Evolutionary conservation across 2,797 vertebrate genomes (phyloP).

Genomic region (Salarias fasciatus): DNA sequence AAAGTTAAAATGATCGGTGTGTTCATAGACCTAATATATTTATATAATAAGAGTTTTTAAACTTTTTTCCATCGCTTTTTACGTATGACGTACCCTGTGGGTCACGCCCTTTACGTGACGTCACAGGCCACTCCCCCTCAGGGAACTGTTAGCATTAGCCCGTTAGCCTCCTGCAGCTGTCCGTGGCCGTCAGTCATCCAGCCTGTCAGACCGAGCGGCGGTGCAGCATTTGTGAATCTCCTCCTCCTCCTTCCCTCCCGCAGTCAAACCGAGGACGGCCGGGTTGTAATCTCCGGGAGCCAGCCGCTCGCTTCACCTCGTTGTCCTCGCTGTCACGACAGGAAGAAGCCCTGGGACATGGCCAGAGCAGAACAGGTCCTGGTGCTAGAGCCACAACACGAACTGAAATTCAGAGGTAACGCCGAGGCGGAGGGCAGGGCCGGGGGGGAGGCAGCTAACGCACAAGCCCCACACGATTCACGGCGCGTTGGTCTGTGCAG

Average conservation of each 20-base stretch:
- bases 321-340: conserved; percentile 56
- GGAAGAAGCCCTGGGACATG: conserved; percentile 84
- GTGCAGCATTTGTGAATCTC: conserved; percentile 42
- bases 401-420: conserved; percentile 94
- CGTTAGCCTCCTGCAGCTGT: conserved; percentile 71
- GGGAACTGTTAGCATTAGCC: conserved; percentile 62
- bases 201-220: conserved; percentile 32
- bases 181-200: conserved; percentile 62
- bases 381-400: conserved; percentile 90
- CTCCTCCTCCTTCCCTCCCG: conserved; percentile 5
- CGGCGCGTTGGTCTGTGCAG: not conserved
- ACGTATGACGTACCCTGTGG: too few species aligned
- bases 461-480: not conserved
- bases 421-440: conserved; percentile 55
- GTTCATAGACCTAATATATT: too few species aligned
- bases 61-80: too few species aligned
- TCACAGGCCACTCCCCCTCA: conserved; percentile 9
- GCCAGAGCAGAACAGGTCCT: conserved; percentile 93
- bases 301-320: conserved; percentile 33
- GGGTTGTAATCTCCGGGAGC: conserved; percentile 39
- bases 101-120: too few species aligned
- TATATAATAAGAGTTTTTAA: too few species aligned
- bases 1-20: too few species aligned
- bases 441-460: conserved; percentile 31
- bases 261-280: conserved; percentile 19